Conservation (phyloP, 2,113 vertebrate genomes). For the Genyomyrus donnyi region DNA sequence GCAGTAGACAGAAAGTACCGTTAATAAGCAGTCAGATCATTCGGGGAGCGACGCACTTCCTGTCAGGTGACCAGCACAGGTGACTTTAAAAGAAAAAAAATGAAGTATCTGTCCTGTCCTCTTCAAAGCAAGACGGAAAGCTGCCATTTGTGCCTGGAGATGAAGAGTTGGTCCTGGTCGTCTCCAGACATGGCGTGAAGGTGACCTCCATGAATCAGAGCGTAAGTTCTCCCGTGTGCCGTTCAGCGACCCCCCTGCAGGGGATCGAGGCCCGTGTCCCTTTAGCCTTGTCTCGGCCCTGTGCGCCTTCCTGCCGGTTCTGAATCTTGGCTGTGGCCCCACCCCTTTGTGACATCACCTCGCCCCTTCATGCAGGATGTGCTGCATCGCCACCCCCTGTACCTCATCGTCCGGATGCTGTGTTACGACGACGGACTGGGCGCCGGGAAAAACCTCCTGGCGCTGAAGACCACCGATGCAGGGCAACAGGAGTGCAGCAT, state of each 20-base stretch:
- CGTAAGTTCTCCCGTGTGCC: constrained; percentile 66
- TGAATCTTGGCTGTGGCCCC: too few relatives aligned
- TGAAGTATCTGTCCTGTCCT: constrained; percentile 37
- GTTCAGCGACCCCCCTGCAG: background rate
- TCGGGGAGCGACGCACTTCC: background rate
- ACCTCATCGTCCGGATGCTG: constrained; percentile 88
- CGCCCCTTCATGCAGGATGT: constrained; percentile 66
- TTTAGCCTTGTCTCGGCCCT: background rate
- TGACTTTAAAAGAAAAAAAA: background rate
- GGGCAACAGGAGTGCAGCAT: constrained; percentile 78
- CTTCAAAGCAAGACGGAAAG: constrained; percentile 89
- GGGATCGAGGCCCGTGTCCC: background rate
- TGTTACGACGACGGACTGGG: constrained; percentile 93
- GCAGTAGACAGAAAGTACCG: background rate
- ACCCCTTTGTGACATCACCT: background rate
- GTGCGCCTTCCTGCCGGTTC: background rate
- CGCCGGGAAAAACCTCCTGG: constrained; percentile 84
- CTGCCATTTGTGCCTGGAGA: constrained; percentile 89
- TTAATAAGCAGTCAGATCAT: background rate
- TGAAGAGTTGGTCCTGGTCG: constrained; percentile 86
- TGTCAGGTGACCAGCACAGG: background rate
- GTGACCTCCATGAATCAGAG: constrained; percentile 85
- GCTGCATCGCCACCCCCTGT: constrained; percentile 85
- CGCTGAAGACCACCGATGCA: constrained; percentile 83
- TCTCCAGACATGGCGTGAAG: constrained; percentile 94